These are phyloP conservation scores for Caenorhabditis japonica DNA, from an alignment of 2,888 invertebrate species.

Conservation along the genomic window DNA sequence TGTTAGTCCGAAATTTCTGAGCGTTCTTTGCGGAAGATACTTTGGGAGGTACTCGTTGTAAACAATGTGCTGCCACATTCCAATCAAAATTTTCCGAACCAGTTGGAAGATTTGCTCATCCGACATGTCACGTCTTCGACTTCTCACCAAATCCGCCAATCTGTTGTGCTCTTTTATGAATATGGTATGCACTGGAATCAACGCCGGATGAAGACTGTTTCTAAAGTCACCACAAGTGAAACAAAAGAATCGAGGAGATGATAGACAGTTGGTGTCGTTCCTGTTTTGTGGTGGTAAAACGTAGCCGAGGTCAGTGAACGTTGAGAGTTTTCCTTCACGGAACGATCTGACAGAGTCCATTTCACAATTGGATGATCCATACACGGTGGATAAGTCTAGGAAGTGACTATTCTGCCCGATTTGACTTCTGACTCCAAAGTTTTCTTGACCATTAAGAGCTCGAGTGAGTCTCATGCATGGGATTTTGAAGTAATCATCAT, in stretches of 20 bases:
- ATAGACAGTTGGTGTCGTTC: constrained; percentile 54
- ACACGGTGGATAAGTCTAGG: constrained; percentile 84
- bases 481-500: constrained; percentile 43
- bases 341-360: constrained; percentile 84
- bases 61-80: constrained; percentile 80
- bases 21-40: constrained; percentile 80
- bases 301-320: constrained; percentile 44
- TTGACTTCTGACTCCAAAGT: constrained; percentile 79
- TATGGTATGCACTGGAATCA: constrained; percentile 59
- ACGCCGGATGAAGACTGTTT: constrained; percentile 64
- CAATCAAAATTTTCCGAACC: constrained; percentile 77
- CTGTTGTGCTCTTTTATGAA: constrained; percentile 69
- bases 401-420: constrained; percentile 85
- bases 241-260: constrained; percentile 49
- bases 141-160: constrained; percentile 48
- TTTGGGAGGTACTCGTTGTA: constrained; percentile 83
- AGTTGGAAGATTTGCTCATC: constrained; percentile 57
- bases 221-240: constrained; percentile 63
- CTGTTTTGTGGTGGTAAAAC: constrained; percentile 50
- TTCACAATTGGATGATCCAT: constrained; percentile 90
- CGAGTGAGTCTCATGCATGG: constrained; percentile 91
- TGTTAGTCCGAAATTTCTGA: constrained; percentile 40
- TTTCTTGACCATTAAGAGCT: constrained; percentile 90
- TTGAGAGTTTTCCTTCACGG: constrained; percentile 72
- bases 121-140: constrained; percentile 17